A percentile compares a stretch with the other conserved stretches of the same genome.
These are phyloP conservation scores for Dione vanillae DNA, from an alignment of 2,888 invertebrate genomes.

Conservation along the genomic window DNA sequence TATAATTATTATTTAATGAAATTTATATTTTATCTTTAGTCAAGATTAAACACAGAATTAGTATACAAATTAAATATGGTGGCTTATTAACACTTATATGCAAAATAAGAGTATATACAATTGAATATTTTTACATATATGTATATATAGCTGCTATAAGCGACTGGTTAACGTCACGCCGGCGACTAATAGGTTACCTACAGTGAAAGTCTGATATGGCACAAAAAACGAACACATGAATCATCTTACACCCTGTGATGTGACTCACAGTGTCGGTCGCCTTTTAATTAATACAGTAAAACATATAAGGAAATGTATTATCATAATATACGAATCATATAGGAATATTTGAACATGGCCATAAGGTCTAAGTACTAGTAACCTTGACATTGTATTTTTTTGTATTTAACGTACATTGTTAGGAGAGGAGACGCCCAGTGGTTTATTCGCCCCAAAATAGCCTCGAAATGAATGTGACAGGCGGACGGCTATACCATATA, in stretches of 20 bases:
- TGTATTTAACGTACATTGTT: conserved; percentile 50
- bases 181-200: conserved; percentile 38
- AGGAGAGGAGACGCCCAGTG: conserved; percentile 49
- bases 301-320: conserved; percentile 42
- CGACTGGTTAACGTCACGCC: conserved; percentile 31
- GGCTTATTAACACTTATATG: conserved; percentile 11
- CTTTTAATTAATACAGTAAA: conserved; percentile 38
- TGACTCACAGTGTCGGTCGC: conserved; percentile 44
- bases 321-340: conserved; percentile 39
- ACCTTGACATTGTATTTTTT: conserved; percentile 63
- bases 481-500: conserved; percentile 76
- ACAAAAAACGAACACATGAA: conserved; percentile 43
- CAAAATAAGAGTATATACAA: background rate
- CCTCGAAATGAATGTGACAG: conserved; percentile 68
- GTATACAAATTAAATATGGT: conserved; percentile 3
- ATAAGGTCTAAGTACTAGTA: conserved; percentile 24
- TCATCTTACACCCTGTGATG: conserved; percentile 40
- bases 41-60: conserved; percentile 1
- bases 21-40: background rate
- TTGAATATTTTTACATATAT: conserved; percentile 13
- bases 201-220: conserved; percentile 46
- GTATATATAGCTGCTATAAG: conserved; percentile 14
- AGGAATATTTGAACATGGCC: conserved; percentile 17
- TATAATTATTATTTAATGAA: background rate
- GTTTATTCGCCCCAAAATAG: conserved; percentile 66